Conservation (phyloP, 2,888 invertebrate genomes). For the Argyresthia albistria region DNA sequence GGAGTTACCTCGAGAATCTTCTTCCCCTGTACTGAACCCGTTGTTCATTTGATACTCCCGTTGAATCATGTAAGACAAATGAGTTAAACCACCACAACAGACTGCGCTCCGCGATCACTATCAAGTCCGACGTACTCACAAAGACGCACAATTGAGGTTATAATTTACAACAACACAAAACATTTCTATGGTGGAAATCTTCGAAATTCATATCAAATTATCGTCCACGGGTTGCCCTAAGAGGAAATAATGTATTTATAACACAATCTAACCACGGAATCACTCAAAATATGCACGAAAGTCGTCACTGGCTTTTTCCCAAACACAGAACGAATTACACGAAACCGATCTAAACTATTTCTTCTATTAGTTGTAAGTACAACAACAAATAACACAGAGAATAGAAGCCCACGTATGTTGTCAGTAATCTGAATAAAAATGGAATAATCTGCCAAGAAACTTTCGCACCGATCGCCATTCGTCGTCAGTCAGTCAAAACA, state of each 20-base stretch:
- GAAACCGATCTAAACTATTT: not conserved
- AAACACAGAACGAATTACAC: constrained; percentile 10
- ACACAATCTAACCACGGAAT: constrained; percentile 26
- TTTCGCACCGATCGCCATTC: constrained; percentile 14
- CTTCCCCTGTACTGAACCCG: constrained; percentile 93
- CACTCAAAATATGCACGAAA: constrained; percentile 38
- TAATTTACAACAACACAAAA: constrained; percentile 45
- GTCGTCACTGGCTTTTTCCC: constrained; percentile 31
- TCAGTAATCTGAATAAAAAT: constrained; percentile 2
- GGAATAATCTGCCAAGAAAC: constrained; percentile 1
- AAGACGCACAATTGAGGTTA: constrained; percentile 57
- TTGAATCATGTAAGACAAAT: constrained; percentile 70
- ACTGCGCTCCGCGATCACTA: constrained; percentile 45
- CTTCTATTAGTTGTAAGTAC: not conserved
- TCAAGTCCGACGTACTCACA: constrained; percentile 56
- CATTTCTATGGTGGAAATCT: constrained; percentile 33
- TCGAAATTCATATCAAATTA: constrained; percentile 30
- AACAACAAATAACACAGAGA: not conserved
- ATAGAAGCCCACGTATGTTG: not conserved
- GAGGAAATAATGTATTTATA: constrained; percentile 19
- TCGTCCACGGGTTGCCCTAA: constrained; percentile 18
- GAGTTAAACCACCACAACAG: constrained; percentile 37
- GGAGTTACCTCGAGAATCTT: constrained; percentile 89
- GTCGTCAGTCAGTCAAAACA: constrained; percentile 8
- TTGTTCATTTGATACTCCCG: constrained; percentile 79